A percentile compares a stretch with the other conserved stretches of the same genome.
These are phyloP conservation scores for Periparus ater DNA, from an alignment of 2,797 vertebrate genomes.

Conservation along the genomic window DNA sequence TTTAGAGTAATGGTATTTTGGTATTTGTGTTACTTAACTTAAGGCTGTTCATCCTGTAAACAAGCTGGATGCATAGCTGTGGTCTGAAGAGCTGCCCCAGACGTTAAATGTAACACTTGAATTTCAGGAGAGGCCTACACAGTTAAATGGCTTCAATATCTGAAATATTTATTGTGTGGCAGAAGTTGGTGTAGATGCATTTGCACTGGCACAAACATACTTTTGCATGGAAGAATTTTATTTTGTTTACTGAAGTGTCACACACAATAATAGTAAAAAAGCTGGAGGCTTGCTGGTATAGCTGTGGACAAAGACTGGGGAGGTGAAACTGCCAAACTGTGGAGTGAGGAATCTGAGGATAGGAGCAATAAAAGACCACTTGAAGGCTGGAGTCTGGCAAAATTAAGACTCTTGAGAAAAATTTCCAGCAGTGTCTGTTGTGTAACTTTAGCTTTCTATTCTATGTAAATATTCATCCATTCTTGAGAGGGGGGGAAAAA, in stretches of 20 bases:
- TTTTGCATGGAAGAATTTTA: conserved; percentile 1
- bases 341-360: conserved; percentile 36
- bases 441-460: conserved; percentile 24
- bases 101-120: background rate
- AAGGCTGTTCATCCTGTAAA: conserved; percentile 13
- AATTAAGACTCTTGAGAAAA: background rate
- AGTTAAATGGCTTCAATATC: background rate
- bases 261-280: conserved; percentile 26
- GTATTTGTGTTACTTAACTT: conserved; percentile 5
- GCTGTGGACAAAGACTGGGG: background rate
- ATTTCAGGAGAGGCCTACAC: background rate
- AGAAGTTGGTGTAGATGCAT: background rate
- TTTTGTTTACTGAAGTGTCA: conserved; percentile 25
- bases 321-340: background rate
- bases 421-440: background rate
- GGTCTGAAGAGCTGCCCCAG: background rate
- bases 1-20: conserved; percentile 11
- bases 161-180: background rate
- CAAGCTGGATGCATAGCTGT: conserved; percentile 12
- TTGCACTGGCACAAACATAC: background rate
- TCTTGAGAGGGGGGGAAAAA: fast-evolving
- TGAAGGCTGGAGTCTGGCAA: conserved; percentile 9
- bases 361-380: conserved; percentile 31
- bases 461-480: background rate
- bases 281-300: conserved; percentile 6